phyloP scores from a whole-genome alignment of 2,113 vertebrate genomes.

The Panurus biarmicus region DNA sequence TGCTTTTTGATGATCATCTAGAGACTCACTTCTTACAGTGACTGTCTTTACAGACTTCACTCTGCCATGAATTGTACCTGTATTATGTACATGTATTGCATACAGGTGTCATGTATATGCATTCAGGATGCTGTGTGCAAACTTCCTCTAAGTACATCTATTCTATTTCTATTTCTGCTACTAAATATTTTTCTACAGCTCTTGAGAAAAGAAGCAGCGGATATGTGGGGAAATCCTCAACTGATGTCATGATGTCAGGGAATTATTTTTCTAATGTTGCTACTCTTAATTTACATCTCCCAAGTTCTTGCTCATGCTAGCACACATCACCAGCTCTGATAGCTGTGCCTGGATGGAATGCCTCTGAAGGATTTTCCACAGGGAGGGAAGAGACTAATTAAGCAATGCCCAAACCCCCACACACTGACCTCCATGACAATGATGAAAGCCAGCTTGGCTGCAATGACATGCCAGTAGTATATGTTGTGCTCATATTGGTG shows the following conservation, averaged over 20 bases:
- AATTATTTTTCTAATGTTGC: not conserved
- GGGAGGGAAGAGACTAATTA: not conserved
- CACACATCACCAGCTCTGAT: not conserved
- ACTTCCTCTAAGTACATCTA: not conserved
- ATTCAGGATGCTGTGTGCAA: not conserved
- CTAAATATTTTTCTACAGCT: not conserved
- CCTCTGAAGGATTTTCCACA: not conserved
- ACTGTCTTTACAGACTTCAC: not conserved
- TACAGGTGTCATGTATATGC: not conserved
- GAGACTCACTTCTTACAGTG: not conserved
- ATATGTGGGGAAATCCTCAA: not conserved
- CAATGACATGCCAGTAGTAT: constrained; percentile 91
- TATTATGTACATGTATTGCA: not conserved
- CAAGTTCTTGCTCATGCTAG: not conserved
- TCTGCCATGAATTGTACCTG: not conserved
- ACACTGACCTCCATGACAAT: constrained; percentile 86
- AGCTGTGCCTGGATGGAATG: not conserved
- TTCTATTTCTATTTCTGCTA: not conserved
- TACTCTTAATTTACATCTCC: not conserved
- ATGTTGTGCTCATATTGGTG: constrained; percentile 82
- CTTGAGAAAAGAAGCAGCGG: not conserved
- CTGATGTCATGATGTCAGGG: not conserved
- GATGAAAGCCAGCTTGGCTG: constrained; percentile 90
- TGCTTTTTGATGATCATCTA: not conserved
- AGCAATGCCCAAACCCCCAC: not conserved